A percentile compares a stretch with the other conserved stretches of the same genome.
Conservation (phyloP, 2,797 vertebrate genomes). For the Typhlichthys eigenmanni region DNA sequence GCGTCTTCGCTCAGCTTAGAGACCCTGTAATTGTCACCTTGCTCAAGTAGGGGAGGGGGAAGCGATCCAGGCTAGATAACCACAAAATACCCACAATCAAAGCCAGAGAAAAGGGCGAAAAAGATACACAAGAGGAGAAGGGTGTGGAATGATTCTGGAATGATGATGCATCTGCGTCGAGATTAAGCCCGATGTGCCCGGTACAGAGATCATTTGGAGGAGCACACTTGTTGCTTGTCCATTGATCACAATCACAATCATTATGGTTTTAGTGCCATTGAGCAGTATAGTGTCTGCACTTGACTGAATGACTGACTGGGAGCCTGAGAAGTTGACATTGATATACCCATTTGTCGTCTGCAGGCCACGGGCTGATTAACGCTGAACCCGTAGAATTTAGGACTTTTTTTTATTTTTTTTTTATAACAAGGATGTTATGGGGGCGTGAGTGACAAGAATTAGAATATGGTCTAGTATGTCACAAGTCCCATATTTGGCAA, state of each 20-base stretch:
- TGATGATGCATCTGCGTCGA: constrained; percentile 8
- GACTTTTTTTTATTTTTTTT: not conserved
- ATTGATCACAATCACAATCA: constrained; percentile 55
- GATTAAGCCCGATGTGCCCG: not conserved
- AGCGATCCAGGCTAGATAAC: constrained; percentile 40
- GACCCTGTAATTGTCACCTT: constrained; percentile 75
- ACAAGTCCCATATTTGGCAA: too few relatives aligned
- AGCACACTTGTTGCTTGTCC: constrained; percentile 37
- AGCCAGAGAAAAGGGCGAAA: constrained; percentile 37
- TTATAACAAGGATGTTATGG: too few relatives aligned
- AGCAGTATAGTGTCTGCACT: not conserved
- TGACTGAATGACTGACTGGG: constrained; percentile 11
- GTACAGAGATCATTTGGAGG: constrained; percentile 19
- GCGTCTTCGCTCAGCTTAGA: constrained; percentile 64
- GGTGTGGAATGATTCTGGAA: constrained; percentile 2
- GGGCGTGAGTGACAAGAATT: too few relatives aligned
- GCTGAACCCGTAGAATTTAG: constrained; percentile 9
- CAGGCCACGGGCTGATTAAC: not conserved
- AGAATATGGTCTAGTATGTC: too few relatives aligned
- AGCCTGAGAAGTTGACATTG: constrained; percentile 20
- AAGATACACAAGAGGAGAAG: constrained; percentile 18
- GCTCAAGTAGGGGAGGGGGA: constrained; percentile 58
- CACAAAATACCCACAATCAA: constrained; percentile 55
- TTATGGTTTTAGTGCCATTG: constrained; percentile 47
- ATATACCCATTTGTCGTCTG: not conserved